A percentile compares a stretch with the other conserved stretches of the same genome.
These are phyloP conservation scores for Crotalus adamanteus DNA, from an alignment of 2,797 vertebrate genomes.

Conservation along the genomic window DNA sequence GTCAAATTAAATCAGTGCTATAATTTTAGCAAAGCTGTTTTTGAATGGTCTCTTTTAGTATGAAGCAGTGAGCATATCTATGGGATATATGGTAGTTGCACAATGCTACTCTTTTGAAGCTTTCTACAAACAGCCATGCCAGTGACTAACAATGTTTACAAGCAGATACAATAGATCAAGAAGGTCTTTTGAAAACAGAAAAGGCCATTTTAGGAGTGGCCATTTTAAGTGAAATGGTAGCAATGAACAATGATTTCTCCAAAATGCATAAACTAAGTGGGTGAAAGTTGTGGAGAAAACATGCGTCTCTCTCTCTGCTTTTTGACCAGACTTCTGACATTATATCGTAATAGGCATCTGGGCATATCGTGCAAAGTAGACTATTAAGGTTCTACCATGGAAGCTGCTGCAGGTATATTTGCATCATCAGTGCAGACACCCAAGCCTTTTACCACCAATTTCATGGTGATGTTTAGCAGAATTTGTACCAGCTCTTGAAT, in stretches of 20 bases:
- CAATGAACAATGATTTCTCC: background rate
- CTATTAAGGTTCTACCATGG: background rate
- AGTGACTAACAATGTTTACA: background rate
- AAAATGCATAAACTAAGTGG: background rate
- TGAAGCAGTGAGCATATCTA: background rate
- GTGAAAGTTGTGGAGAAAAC: background rate
- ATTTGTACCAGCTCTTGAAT: background rate
- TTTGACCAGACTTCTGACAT: background rate
- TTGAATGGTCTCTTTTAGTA: background rate
- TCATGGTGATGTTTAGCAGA: background rate
- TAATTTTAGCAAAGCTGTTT: background rate
- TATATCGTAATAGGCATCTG: background rate
- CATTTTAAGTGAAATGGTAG: background rate
- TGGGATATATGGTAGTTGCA: background rate
- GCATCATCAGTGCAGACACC: background rate
- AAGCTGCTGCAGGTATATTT: background rate
- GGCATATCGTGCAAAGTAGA: background rate
- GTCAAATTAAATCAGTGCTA: background rate
- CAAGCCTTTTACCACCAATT: background rate
- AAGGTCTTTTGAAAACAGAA: background rate
- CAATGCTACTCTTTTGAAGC: background rate
- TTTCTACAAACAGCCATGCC: background rate
- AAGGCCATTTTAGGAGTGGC: background rate
- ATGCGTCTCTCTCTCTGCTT: background rate
- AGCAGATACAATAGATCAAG: background rate